These are phyloP conservation scores for Styela plicata DNA, from an alignment of 23 tunicate genomes.

Conservation along the genomic window DNA sequence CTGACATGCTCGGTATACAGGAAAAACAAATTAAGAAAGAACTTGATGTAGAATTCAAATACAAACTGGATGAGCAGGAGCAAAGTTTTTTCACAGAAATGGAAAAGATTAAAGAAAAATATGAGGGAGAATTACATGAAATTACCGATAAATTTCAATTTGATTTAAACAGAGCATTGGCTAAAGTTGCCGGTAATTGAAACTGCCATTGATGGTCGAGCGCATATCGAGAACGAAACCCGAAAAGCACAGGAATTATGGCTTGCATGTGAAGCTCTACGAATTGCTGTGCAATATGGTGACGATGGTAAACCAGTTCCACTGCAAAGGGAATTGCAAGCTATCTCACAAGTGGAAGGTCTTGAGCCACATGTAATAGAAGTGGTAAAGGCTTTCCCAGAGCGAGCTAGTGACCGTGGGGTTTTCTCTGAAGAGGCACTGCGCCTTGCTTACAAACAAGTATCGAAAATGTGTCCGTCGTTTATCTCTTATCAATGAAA, in stretches of 20 bases:
- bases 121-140: slow-evolving; percentile 19
- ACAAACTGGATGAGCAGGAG: slow-evolving; percentile 31
- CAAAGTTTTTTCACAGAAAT: slow-evolving; percentile 13
- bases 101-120: slow-evolving; percentile 25
- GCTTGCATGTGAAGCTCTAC: slow-evolving; percentile 80
- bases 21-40: slow-evolving; percentile 45
- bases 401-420: slow-evolving; percentile 62
- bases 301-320: slow-evolving; percentile 60
- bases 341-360: slow-evolving; percentile 38
- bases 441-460: slow-evolving; percentile 33
- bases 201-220: slow-evolving; percentile 66
- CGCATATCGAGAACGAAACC: slow-evolving; percentile 46
- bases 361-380: slow-evolving; percentile 33
- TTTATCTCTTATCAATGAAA: slow-evolving; percentile 68
- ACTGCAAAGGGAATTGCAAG: slow-evolving; percentile 33
- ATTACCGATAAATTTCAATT: slow-evolving; percentile 40
- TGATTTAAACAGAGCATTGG: slow-evolving; percentile 47
- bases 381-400: slow-evolving; percentile 44
- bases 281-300: slow-evolving; percentile 47
- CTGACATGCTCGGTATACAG: slow-evolving; percentile 64
- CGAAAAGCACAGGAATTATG: slow-evolving; percentile 84
- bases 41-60: slow-evolving; percentile 42
- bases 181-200: slow-evolving; percentile 66
- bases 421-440: slow-evolving; percentile 70
- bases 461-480: slow-evolving; percentile 54